Evolutionary conservation across 2,113 vertebrate species (phyloP), one percentile per base, ranked within the genome.

Genomic region (Sisor rabdophorus): DNA sequence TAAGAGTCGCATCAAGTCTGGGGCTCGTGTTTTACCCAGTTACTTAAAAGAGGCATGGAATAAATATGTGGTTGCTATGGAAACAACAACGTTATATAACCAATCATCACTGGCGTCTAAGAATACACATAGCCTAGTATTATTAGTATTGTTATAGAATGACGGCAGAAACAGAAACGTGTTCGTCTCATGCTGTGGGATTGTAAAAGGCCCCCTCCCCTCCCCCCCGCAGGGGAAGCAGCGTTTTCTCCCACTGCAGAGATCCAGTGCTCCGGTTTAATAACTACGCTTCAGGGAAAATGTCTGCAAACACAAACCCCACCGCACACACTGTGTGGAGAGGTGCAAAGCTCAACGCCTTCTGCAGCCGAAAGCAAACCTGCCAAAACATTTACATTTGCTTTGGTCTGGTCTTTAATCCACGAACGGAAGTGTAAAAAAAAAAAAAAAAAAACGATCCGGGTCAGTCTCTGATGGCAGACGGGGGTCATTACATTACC

Each of bases 261-360:
- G 79, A 83, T 77, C 12, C 30, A 0, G 28, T 20, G 61, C 11
- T 13, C 63, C 16, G 44, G 64, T 26, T n/a, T 48, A 48, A 67
- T 48, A 24, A 50, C 47, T 4, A 11, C 11, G 47, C 40, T 67
- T 67, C 2, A 24, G 40, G 64, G 64, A 26, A 13, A 16, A 67
- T 24, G 47, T 52, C 47, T 9, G 22, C 30, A 52, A 52, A 30
- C 20, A 28, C 24, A 47, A n/a, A 52, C 65, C 3, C 65, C 10
- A 22, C 44, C 47, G 19, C 65, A 50, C 44, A 26, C 24, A 4
- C 15, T 20, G 65, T 52, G 47, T 17, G 28, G 24, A 16, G 65
- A 68, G 17, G 28, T 4, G 47, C 47, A 69, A 30, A 69, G 24
- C 65, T 20, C 16, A 11, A 15, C 16, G 11, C 65, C 11, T 68